These are phyloP conservation scores for Scaptomyza polygonia DNA, from an alignment of 2,888 invertebrate genomes.

Conservation along the genomic window DNA sequence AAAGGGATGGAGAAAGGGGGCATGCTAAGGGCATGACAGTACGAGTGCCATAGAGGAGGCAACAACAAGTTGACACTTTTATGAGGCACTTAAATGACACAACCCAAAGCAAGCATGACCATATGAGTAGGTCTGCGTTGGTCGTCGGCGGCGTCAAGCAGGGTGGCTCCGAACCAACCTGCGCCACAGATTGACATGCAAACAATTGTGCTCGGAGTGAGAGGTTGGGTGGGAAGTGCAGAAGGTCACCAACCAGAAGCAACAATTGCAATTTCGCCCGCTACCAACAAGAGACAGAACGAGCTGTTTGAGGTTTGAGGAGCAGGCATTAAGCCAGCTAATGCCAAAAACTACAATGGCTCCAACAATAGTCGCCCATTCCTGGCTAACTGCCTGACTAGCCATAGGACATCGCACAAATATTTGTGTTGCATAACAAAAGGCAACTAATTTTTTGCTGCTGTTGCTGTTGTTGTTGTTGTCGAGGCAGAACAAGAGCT, in stretches of 20 bases:
- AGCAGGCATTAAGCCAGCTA: conserved; percentile 37
- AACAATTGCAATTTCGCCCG: conserved; percentile 75
- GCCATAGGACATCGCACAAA: conserved; percentile 50
- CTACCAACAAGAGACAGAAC: neutral
- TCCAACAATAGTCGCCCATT: conserved; percentile 49
- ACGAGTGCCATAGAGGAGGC: conserved; percentile 56
- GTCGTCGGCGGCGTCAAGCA: conserved; percentile 1
- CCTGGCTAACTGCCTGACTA: neutral
- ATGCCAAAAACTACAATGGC: conserved; percentile 59
- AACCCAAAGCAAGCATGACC: conserved; percentile 66
- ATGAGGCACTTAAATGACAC: conserved; percentile 81
- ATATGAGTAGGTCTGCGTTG: conserved; percentile 46
- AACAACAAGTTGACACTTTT: conserved; percentile 81
- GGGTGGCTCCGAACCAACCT: conserved; percentile 44
- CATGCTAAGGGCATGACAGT: conserved; percentile 48
- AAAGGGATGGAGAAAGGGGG: conserved; percentile 2
- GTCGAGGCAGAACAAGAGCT: conserved; percentile 21
- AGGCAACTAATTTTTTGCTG: conserved; percentile 72
- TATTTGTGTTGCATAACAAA: conserved; percentile 70
- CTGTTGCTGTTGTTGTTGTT: conserved; percentile 27
- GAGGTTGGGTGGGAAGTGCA: neutral
- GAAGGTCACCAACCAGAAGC: conserved; percentile 30
- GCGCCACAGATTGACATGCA: conserved; percentile 75
- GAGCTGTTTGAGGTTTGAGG: neutral
- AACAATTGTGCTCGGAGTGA: conserved; percentile 50